Evolutionary conservation across 1,140 invertebrate species (phyloP).

Genomic region (Drosophila triauraria): DNA sequence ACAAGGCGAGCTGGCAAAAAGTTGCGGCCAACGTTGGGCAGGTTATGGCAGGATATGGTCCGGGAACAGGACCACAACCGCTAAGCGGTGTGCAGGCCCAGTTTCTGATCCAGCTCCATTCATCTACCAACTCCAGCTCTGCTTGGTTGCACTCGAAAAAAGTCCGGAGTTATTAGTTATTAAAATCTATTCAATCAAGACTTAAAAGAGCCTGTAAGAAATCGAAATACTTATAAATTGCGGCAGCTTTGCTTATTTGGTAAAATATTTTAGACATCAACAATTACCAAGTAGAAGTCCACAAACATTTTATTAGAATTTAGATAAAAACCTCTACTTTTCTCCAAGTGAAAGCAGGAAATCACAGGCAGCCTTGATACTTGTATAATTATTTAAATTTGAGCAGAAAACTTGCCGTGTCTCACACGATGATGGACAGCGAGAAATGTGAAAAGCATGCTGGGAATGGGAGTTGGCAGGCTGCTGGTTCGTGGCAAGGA

Average conservation of each 20-base stretch:
- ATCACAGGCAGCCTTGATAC: slow-evolving; percentile 48
- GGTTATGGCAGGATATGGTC: slow-evolving; percentile 26
- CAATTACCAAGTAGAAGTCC: background rate
- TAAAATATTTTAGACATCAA: too few species aligned
- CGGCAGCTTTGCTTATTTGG: too few species aligned
- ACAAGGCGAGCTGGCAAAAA: slow-evolving; percentile 48
- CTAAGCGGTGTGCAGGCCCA: slow-evolving; percentile 26
- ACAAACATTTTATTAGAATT: background rate
- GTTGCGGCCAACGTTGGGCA: slow-evolving; percentile 43
- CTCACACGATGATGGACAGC: slow-evolving; percentile 42
- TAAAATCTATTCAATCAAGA: background rate
- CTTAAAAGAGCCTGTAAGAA: too few species aligned
- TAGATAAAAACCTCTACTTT: background rate
- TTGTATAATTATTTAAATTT: slow-evolving; percentile 73
- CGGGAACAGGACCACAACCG: slow-evolving; percentile 12
- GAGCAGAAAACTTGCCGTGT: slow-evolving; percentile 46
- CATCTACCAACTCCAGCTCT: background rate
- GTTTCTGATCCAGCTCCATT: background rate
- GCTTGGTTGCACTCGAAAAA: background rate
- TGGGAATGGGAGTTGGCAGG: too few species aligned
- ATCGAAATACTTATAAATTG: too few species aligned
- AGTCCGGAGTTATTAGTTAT: too few species aligned
- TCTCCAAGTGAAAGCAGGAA: slow-evolving; percentile 24
- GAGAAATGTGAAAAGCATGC: slow-evolving; percentile 1
- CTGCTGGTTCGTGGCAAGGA: slow-evolving; percentile 7